Evolutionary conservation across 2,888 invertebrate species (phyloP), one percentile per base, ranked within the genome.

Genomic region (Gastracanthus pulcherrimus): DNA sequence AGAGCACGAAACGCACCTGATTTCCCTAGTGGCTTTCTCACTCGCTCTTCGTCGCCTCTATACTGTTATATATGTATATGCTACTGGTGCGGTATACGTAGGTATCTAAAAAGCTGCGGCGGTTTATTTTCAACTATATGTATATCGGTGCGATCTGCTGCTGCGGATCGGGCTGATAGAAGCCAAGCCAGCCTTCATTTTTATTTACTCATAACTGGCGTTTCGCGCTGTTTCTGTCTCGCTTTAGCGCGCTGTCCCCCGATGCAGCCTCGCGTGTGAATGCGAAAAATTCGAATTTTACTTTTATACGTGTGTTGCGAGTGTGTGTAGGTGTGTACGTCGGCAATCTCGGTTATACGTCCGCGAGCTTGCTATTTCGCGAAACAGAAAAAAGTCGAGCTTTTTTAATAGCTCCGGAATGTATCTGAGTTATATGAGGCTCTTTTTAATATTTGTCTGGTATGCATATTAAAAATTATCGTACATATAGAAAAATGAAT

Each of bases 1-100:
- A 29, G 31, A 9, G 58, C 75, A 72, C 82, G 76, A 84, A 80
- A 75, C 45, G 67, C 77, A 74, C 70, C 77, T 81, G 81, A 81
- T 81, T 81, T 81, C 81, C 81, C 81, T 19, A 64, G 81, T 19
- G 81, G 41, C 72, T 58, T n/a, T 51, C 48, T 34, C 71, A n/a
- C 13, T n/a, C 0, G 23, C 41, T 36, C 19, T 38, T 11, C 19
- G n/a, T 60, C 45, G 16, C 19, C 26, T 55, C 36, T 19, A 0
- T 7, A 34, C 34, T n/a, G 26, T 26, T 26, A 7, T 26, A 41
- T 16, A 16, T 9, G 41, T 41, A 13, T 41, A 41, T n/a, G n/a
- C n/a, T n/a, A n/a, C n/a, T n/a, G n/a, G n/a, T n/a, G n/a, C n/a
- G n/a, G n/a, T n/a, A n/a, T n/a, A n/a, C n/a, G n/a, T n/a, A n/a